These are phyloP conservation scores for Leptopilina syphax DNA, from an alignment of 2,888 invertebrate genomes.

Conservation along the genomic window DNA sequence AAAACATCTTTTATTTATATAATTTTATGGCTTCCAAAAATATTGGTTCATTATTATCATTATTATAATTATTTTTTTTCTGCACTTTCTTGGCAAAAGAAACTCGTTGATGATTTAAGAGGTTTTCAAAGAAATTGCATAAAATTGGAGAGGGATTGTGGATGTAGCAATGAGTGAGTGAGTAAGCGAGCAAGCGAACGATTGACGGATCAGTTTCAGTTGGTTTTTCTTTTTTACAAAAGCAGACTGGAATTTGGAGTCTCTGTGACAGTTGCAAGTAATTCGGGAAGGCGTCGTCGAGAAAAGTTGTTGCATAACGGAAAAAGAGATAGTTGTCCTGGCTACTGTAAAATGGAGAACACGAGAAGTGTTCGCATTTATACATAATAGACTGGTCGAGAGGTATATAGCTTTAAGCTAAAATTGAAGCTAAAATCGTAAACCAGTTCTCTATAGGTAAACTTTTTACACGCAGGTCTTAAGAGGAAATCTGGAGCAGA, in stretches of 20 bases:
- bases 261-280: conserved; percentile 46
- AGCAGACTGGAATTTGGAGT: conserved; percentile 23
- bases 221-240: conserved; percentile 18
- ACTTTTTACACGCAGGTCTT: conserved; percentile 50
- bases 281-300: conserved; percentile 58
- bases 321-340: conserved; percentile 72
- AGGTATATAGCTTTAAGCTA: conserved; percentile 13
- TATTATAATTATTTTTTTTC: not conserved
- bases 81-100: not conserved
- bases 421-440: conserved; percentile 19
- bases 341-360: conserved; percentile 60
- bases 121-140: conserved; percentile 12
- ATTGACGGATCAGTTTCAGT: conserved; percentile 39
- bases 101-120: conserved; percentile 12
- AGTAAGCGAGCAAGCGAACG: not conserved
- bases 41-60: too few relatives aligned
- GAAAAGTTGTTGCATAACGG: conserved; percentile 69
- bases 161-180: not conserved
- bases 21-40: too few relatives aligned
- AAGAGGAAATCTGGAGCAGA: conserved; percentile 62
- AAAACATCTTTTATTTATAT: too few relatives aligned
- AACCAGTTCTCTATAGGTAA: conserved; percentile 43
- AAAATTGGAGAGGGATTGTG: not conserved
- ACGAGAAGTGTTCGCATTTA: conserved; percentile 57
- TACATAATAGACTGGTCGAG: conserved; percentile 41